Base-by-base conservation (phyloP, 1,140 invertebrate species). In the Heliconius himera region DNA sequence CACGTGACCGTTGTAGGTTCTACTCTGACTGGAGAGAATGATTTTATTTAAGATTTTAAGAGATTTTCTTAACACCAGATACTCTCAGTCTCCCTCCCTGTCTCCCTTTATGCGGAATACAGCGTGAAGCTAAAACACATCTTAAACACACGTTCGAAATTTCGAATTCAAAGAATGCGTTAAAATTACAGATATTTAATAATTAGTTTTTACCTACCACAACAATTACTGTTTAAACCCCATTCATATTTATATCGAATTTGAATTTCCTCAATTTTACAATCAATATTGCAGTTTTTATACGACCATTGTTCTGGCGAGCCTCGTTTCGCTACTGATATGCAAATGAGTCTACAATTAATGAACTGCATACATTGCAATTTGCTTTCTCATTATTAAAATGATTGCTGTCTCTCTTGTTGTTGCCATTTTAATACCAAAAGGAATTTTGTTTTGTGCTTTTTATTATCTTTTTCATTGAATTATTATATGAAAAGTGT, bases 201-300 rank as follows among this genome's bases (percentile, higher is more conserved):
- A 18, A 51, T 51, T 51, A 22, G 2, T 29, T 66, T 22, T 29
- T 9, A 26, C 60, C 22, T 29, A 56, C 8, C 8, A 3, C 56
- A 29, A 26, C 3, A 26, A 3, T 66, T 66, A 13, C 22, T 66
- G 22, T 16, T 66, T 26, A 13, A 66, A 66, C 22, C 8, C 9
- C 56, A 22, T 60, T 66, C 26, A 66, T 8, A 66, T 22, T 5
- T 66, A 29, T 26, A 66, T 13, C 11, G 26, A 66, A 66, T 66
- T 60, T 29, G 78, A 78, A 82, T 85, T 81, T 83, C 77, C 77
- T 73, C 60, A 66, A 78, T 78, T 73, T 78, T 74, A 78, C 79
- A 83, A 80, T 82, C 75, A 79, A 81, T 83, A 72, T 76, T 70
- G 76, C 71, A 73, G 81, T 86, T 84, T 84, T 78, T 80, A 70